Evolutionary conservation across 2,797 vertebrate genomes (phyloP), one percentile per base, ranked within the genome.

Genomic region (Cichlasoma orientale): DNA sequence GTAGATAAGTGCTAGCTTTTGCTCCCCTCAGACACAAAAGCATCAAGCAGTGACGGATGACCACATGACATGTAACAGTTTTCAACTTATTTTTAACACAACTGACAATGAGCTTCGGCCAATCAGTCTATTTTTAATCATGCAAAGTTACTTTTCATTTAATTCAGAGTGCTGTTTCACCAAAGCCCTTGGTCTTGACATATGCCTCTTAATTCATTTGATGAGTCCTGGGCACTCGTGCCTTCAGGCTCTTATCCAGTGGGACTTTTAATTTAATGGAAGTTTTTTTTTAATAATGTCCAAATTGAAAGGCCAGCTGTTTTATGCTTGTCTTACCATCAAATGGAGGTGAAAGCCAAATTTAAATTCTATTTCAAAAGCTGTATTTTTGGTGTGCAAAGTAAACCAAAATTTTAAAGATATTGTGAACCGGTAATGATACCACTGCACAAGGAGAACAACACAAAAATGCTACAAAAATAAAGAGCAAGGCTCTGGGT

Each of bases 201-300:
- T n/a, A 80, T 73, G 78, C 70, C 66, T 70, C 68, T 76, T 90
- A 86, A 92, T 88, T 86, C 19, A 78, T 75, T 86, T 82, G 83
- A 90, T 89, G 85, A 86, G 85, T 78, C 74, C 31, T 80, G 81
- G 72, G 77, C 82, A 79, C 74, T 90, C 71, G 75, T 83, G 85
- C 83, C 72, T 79, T 84, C 78, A 86, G 82, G 82, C 73, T 78
- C 56, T 90, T 89, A 91, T 89, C 89, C 87, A 84, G 69, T 72
- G 36, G 56, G 69, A 76, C 83, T 87, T 91, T 88, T 87, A 83
- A 92, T 90, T 90, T 84, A 88, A 89, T 92, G 75, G 72, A 83
- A 82, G 84, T 80, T 83, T 74, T 86, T 87, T 47, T 88, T 86
- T 74, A 86, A 72, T n/a, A 0, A 73, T 47, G 53, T 78, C 72